Conservation (phyloP, 2,113 vertebrate species). For the Mormyrus lacerda region DNA sequence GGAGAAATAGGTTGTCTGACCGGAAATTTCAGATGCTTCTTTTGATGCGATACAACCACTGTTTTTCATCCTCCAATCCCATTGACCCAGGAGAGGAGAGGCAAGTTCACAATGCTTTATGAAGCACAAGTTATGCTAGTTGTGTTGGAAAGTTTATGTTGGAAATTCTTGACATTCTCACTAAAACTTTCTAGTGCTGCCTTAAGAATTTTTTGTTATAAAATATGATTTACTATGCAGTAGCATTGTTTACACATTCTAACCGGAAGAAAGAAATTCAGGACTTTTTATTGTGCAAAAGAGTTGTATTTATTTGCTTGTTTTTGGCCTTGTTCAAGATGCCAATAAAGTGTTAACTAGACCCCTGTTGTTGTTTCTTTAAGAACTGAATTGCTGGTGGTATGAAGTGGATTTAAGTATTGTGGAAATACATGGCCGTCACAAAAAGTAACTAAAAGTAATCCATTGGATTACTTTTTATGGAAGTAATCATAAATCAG, state of each 20-base stretch:
- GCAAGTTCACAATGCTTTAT: not conserved
- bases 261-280: not conserved
- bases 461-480: too few species aligned
- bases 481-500: too few species aligned
- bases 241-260: slow-evolving; percentile 6
- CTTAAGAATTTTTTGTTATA: not conserved
- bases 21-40: too few species aligned
- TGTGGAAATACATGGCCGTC: not conserved
- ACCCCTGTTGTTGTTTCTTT: not conserved
- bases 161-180: not conserved
- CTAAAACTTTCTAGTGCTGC: not conserved
- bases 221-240: not conserved
- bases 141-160: not conserved
- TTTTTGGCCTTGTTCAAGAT: not conserved
- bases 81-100: too few species aligned
- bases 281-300: slow-evolving; percentile 1
- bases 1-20: too few species aligned
- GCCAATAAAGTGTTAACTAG: not conserved
- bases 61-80: too few species aligned
- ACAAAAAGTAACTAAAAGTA: too few species aligned
- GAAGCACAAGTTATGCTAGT: not conserved
- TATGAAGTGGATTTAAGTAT: slow-evolving; percentile 6
- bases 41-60: too few species aligned
- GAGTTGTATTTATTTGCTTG: not conserved
- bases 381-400: not conserved